These are phyloP conservation scores for Sakesphorus luctuosus DNA, from an alignment of 2,113 vertebrate genomes.

Conservation along the genomic window DNA sequence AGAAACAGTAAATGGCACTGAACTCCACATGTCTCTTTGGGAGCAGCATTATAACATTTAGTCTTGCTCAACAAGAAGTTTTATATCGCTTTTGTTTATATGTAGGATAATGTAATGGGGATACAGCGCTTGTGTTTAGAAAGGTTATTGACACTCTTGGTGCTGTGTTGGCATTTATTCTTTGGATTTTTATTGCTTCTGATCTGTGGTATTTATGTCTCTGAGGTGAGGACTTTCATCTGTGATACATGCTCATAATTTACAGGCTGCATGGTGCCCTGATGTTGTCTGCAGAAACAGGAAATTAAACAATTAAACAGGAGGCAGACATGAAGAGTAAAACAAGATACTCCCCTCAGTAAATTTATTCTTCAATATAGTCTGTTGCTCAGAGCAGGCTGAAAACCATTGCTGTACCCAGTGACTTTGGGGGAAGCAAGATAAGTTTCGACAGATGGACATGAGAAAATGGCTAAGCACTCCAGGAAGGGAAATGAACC, in stretches of 20 bases:
- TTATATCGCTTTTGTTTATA: slow-evolving; percentile 36
- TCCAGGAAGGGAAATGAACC: neutral
- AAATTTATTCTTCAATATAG: neutral
- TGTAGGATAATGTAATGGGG: slow-evolving; percentile 1
- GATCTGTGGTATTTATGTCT: slow-evolving; percentile 49
- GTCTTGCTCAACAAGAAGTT: slow-evolving; percentile 38
- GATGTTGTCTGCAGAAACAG: neutral
- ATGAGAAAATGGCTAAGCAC: neutral
- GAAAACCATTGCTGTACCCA: neutral
- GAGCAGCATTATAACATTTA: neutral
- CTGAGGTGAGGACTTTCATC: slow-evolving; percentile 20
- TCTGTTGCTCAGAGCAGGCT: neutral
- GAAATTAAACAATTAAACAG: slow-evolving; percentile 42
- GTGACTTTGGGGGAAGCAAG: neutral
- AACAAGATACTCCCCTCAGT: neutral
- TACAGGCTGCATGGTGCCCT: neutral
- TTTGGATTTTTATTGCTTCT: slow-evolving; percentile 48
- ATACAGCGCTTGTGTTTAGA: neutral
- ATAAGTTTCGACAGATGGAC: neutral
- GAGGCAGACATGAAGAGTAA: neutral
- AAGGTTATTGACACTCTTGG: slow-evolving; percentile 30
- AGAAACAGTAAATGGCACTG: neutral
- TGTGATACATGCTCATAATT: neutral
- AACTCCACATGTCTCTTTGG: neutral
- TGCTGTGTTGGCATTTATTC: slow-evolving; percentile 48